A percentile compares a stretch with the other conserved stretches of the same genome.
Conservation (phyloP, 1,140 invertebrate species). For the Maconellicoccus hirsutus region DNA sequence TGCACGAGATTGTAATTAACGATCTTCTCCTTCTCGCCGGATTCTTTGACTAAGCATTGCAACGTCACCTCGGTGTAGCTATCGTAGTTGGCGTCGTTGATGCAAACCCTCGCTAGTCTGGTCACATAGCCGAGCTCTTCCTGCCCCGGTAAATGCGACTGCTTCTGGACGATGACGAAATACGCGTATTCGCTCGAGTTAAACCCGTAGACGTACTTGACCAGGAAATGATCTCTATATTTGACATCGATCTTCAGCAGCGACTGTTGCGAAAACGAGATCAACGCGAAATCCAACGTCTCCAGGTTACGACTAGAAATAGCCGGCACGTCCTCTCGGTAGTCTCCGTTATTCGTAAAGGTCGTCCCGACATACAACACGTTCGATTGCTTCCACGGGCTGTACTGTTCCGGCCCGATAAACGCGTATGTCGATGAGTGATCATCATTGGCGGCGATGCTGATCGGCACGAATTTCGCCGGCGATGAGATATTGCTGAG, state of each 20-base stretch:
- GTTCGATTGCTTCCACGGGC: constrained; percentile 57
- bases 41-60: constrained; percentile 57
- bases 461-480: constrained; percentile 59
- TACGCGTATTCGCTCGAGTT: constrained; percentile 89
- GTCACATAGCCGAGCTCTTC: constrained; percentile 84
- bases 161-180: constrained; percentile 88
- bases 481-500: constrained; percentile 64
- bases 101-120: constrained; percentile 79
- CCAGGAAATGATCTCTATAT: constrained; percentile 85
- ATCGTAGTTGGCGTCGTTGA: constrained; percentile 86
- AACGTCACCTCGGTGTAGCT: constrained; percentile 91
- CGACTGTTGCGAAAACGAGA: constrained; percentile 74
- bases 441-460: constrained; percentile 84
- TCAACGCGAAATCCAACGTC: constrained; percentile 64
- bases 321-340: constrained; percentile 85
- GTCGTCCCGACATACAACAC: constrained; percentile 90
- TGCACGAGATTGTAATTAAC: constrained; percentile 78
- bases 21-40: constrained; percentile 34
- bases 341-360: constrained; percentile 82
- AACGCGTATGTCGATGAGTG: constrained; percentile 85
- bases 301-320: constrained; percentile 75
- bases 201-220: constrained; percentile 92
- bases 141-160: constrained; percentile 71
- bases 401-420: constrained; percentile 78
- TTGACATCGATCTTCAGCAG: constrained; percentile 84